Percentiles rank a stretch among this genome's conserved stretches.
These are phyloP conservation scores for Phymatocera aterrima DNA, from an alignment of 2,888 invertebrate genomes.

Conservation along the genomic window DNA sequence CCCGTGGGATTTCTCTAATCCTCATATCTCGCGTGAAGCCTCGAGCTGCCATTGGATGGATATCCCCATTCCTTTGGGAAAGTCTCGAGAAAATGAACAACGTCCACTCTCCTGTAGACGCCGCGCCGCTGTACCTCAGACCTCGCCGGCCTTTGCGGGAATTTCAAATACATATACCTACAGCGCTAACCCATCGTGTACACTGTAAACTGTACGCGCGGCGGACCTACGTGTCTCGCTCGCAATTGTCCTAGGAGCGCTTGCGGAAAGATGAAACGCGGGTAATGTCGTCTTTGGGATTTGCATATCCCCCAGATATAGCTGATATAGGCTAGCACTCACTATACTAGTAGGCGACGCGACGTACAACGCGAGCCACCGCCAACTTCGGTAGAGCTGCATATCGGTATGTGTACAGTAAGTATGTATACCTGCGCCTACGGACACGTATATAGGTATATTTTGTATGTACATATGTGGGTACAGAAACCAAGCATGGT, in stretches of 20 bases:
- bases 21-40: not conserved
- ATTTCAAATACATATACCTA: not conserved
- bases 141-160: not conserved
- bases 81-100: slow-evolving; percentile 1
- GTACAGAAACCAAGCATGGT: not conserved
- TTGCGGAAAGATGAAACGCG: slow-evolving; percentile 54
- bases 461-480: not conserved
- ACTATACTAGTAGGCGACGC: not conserved
- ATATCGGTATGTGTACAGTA: not conserved
- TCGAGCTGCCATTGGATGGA: not conserved
- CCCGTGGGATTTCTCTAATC: slow-evolving; percentile 32
- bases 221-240: slow-evolving; percentile 50
- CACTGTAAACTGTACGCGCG: not conserved
- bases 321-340: no score
- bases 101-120: not conserved
- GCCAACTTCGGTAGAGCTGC: not conserved
- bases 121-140: not conserved
- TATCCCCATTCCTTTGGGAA: not conserved
- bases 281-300: not conserved
- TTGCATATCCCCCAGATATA: slow-evolving; percentile 8
- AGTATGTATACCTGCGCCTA: not conserved
- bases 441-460: not conserved
- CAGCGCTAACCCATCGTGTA: not conserved
- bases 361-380: not conserved
- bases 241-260: slow-evolving; percentile 58